Evolutionary conservation across 2,113 vertebrate species (phyloP).

Genomic region (Passer domesticus): DNA sequence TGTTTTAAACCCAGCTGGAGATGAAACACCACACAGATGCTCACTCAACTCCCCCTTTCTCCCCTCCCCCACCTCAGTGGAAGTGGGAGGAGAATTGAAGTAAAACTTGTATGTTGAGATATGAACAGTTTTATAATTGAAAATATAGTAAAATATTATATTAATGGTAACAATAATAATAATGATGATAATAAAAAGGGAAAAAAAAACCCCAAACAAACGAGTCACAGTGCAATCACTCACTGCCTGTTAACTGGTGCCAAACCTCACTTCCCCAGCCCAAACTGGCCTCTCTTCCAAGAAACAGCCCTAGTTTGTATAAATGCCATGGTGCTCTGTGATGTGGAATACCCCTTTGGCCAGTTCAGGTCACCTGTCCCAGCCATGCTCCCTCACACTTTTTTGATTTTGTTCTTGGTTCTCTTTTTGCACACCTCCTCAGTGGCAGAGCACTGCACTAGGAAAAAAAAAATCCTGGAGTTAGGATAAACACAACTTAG

Average conservation of each 20-base stretch:
- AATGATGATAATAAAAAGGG: neutral
- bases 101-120: neutral
- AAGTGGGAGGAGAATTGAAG: neutral
- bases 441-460: neutral
- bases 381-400: neutral
- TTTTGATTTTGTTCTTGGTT: neutral
- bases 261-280: neutral
- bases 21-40: neutral
- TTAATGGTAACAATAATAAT: neutral
- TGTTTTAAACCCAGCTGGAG: neutral
- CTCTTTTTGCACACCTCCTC: neutral
- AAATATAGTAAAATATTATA: neutral
- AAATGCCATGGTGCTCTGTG: accelerated
- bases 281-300: neutral
- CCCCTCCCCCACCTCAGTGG: neutral
- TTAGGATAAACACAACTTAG: neutral
- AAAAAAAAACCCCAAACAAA: accelerated
- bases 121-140: neutral
- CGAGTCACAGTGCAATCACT: neutral
- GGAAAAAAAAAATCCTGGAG: neutral
- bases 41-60: neutral
- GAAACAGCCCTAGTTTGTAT: neutral
- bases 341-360: neutral
- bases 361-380: neutral
- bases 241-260: neutral